These are phyloP conservation scores for Progne subis DNA, from an alignment of 2,113 vertebrate genomes.

Conservation along the genomic window DNA sequence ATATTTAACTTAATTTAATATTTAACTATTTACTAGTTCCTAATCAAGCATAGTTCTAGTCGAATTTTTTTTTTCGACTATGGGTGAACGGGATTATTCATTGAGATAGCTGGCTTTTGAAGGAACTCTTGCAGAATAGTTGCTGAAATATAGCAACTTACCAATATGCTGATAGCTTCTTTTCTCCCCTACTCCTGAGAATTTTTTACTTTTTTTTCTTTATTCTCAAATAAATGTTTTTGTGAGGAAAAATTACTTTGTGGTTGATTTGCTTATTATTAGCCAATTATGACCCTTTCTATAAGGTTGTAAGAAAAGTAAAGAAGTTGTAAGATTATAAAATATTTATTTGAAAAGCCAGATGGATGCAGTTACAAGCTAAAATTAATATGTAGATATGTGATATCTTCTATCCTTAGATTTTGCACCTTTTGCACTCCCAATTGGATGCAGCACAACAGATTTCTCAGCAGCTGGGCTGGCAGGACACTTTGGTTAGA, in stretches of 20 bases:
- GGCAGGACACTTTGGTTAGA: conserved; percentile 93
- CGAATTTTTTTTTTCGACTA: neutral
- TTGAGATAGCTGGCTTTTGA: neutral
- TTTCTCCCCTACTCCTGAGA: neutral
- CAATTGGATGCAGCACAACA: conserved; percentile 88
- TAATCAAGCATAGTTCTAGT: neutral
- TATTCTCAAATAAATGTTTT: neutral
- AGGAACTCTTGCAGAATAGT: neutral
- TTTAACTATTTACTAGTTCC: neutral
- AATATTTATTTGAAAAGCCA: neutral
- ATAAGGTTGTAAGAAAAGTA: neutral
- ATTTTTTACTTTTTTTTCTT: neutral
- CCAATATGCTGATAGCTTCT: neutral
- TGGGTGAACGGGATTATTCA: neutral
- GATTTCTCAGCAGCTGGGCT: conserved; percentile 89
- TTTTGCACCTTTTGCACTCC: conserved; percentile 89
- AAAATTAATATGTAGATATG: neutral
- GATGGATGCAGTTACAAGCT: neutral
- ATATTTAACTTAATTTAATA: neutral
- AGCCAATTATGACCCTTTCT: neutral
- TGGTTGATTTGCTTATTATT: neutral
- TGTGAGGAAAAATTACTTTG: neutral
- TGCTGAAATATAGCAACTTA: neutral
- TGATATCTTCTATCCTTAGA: conserved; percentile 69
- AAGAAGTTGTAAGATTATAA: neutral